Evolutionary conservation across 2,797 vertebrate genomes (phyloP), one percentile per base, ranked within the genome.

Genomic region (Spheniscus humboldti): DNA sequence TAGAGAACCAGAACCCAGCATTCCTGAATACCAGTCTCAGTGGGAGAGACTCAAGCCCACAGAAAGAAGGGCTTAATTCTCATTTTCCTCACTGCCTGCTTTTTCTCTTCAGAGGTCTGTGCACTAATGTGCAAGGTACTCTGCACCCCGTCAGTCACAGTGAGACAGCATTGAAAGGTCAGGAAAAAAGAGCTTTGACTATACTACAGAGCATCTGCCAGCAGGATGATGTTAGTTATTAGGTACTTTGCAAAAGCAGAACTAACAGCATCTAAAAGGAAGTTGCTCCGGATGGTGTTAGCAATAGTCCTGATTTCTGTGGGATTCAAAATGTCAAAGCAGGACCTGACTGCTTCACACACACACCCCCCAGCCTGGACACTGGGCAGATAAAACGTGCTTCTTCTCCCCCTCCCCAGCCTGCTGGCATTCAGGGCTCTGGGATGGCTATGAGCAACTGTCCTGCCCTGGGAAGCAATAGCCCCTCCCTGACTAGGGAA

Each of bases 171-270:
- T 4, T 39, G 73, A 92, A 88, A 94, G 47, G 71, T 88, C 86
- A 92, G 66, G 57, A 71, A 59, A 63, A 77, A 77, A 76, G 63
- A 92, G 12, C 39, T 69, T 59, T 60, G 55, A 19, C 77, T 80
- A 10, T 14, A 10, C 31, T 48, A 19, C 6, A 66, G n/a, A 85
- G 66, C 55, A 91, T 63, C 76, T 78, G 73, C 37, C n/a, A 60
- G 56, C 19, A 88, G 68, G n/a, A 72, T 62, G 37, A 75, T 75
- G 10, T 39, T 84, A 77, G 17, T 37, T 89, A 82, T 45, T 28
- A 60, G 37, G 19, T 22, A 48, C 62, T 95, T 86, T 37, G 33
- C 77, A 90, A 87, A 94, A 94, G 73, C 53, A 84, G 69, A 96
- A 79, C 73, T 76, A 93, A 55, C 6, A 13, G 43, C 45, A 47